Evolutionary conservation across 64 coral and sea anemone species (phyloP), one percentile per base, ranked within the genome.

Genomic region (Montipora sp.): DNA sequence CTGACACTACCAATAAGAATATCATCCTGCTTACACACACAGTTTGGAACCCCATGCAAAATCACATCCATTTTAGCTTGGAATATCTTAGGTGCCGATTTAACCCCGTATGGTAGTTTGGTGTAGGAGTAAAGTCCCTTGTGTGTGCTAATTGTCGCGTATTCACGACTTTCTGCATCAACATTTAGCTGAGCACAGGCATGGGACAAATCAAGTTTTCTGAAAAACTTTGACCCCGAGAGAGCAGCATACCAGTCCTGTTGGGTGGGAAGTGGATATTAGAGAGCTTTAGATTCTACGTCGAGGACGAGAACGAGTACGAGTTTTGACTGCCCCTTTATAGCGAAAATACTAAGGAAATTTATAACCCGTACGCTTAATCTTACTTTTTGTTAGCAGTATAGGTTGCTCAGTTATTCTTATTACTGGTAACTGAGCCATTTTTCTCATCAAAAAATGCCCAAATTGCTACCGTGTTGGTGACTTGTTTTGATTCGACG

Each of bases 11-110:
- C 92, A 22, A 94, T 83, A 8, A 87, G 53, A 48, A 87, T 93
- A 24, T 93, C 91, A 71, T 93, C 83, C 23, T 93, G 83, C 36
- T 87, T 89, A 44, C 67, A 94, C 3, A 77, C 79, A 88, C 77
- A 93, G 8, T 93, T 80, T 45, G 87, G 82, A 23, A 93, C 27
- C 20, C 91, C 83, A 24, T 93, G 66, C 47, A 89, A 36, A 75
- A 84, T 49, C 71, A 63, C 69, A 79, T 95, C 93, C 88, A 90
- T 85, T 87, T 87, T 87, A 2, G 83, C 66, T 77, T 94, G 87
- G 59, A 89, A 89, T n/a, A 83, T 75, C 57, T 88, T 89, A 13
- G 78, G 77, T 6, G 77, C 59, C 10, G 84, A 93, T 57, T 93
- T 93, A 19, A 93, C 92, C 22, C 84, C 84, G 24, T 93, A 93